Percentiles rank a stretch among this genome's conserved stretches.
Evolutionary conservation across 2,888 invertebrate species (phyloP).

Genomic region (Diarsia rubi): DNA sequence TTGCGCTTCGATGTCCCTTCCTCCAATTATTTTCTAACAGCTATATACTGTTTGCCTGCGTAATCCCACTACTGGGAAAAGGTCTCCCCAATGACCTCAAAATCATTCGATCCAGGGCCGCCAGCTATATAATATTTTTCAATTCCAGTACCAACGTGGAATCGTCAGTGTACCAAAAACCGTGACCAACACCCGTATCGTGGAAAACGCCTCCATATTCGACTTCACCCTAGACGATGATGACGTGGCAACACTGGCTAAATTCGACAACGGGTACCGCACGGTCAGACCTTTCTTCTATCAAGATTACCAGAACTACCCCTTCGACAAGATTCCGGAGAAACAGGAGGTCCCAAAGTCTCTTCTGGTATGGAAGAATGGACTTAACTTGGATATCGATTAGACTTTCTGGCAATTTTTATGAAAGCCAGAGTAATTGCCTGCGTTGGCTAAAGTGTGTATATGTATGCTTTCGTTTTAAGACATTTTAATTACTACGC

Average conservation of each 20-base stretch:
- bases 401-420: slow-evolving; percentile 17
- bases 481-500: neutral
- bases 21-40: neutral
- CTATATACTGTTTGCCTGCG: too few relatives aligned
- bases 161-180: slow-evolving; percentile 81
- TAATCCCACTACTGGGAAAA: too few relatives aligned
- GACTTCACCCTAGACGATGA: slow-evolving; percentile 77
- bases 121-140: neutral
- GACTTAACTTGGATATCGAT: slow-evolving; percentile 60
- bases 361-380: slow-evolving; percentile 58
- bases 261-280: slow-evolving; percentile 80
- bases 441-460: neutral
- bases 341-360: slow-evolving; percentile 44
- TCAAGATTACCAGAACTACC: slow-evolving; percentile 72
- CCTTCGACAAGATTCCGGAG: slow-evolving; percentile 52
- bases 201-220: slow-evolving; percentile 84
- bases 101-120: too few relatives aligned
- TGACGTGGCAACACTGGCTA: slow-evolving; percentile 73
- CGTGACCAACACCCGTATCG: slow-evolving; percentile 73
- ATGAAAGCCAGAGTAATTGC: neutral
- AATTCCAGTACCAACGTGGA: slow-evolving; percentile 72
- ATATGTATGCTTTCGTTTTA: neutral
- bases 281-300: slow-evolving; percentile 74
- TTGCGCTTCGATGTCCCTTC: too few relatives aligned
- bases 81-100: too few relatives aligned